phyloP scores from a whole-genome alignment of 2,113 vertebrate species.

The Corythoichthys haematopterus region DNA sequence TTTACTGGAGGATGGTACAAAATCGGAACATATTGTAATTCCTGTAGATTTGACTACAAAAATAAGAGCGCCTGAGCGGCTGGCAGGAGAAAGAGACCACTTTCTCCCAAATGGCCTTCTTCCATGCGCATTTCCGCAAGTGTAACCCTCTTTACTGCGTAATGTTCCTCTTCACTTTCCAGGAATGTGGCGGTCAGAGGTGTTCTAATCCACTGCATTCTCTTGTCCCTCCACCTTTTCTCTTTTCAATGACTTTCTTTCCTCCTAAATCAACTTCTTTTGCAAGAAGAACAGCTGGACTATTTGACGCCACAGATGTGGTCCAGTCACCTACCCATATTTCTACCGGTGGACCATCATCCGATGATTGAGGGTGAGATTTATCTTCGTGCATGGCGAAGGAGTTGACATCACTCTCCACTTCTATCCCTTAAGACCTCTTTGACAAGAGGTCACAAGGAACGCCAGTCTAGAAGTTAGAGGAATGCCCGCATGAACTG shows the following conservation, averaged over 20 bases:
- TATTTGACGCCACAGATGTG: constrained; percentile 72
- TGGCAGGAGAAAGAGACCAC: constrained; percentile 13
- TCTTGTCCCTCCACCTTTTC: constrained; percentile 25
- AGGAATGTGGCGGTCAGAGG: constrained; percentile 63
- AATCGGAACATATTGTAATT: constrained; percentile 33
- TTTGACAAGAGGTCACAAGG: constrained; percentile 10
- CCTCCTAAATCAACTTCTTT: constrained; percentile 30
- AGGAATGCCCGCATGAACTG: constrained; percentile 42
- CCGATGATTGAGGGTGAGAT: constrained; percentile 80
- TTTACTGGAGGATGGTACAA: constrained; percentile 30
- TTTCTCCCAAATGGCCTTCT: constrained; percentile 25
- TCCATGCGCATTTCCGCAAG: constrained; percentile 21
- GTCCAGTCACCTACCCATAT: constrained; percentile 74
- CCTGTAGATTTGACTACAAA: constrained; percentile 16
- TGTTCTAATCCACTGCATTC: constrained; percentile 53
- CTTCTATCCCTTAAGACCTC: constrained; percentile 16
- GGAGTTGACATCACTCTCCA: constrained; percentile 28
- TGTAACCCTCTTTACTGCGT: constrained; percentile 67
- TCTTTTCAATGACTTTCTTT: constrained; percentile 24
- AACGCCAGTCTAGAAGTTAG: constrained; percentile 19
- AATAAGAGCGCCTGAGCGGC: constrained; percentile 27
- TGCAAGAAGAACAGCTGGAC: constrained; percentile 72
- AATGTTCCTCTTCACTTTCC: constrained; percentile 59
- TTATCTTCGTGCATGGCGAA: constrained; percentile 52
- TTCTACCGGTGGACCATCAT: constrained; percentile 71